Evolutionary conservation across 2,888 invertebrate genomes (phyloP), one percentile per base, ranked within the genome.

Genomic region (Nycteola revayana): DNA sequence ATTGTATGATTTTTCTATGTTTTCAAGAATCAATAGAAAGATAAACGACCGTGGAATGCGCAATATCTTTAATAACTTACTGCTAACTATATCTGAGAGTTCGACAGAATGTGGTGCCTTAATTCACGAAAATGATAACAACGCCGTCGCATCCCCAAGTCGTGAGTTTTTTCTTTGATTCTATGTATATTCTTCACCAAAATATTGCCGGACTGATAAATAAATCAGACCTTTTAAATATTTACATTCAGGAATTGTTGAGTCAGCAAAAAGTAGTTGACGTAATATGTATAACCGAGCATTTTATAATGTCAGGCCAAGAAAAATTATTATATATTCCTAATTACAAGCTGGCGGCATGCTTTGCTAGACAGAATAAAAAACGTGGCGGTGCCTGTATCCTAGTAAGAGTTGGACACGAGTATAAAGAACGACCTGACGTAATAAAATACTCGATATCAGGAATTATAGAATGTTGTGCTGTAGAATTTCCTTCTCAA

Each of bases 1-100:
- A 25, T 7, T 25, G 3, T 25, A 25, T 25, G 25, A 25, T 25
- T 25, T 25, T 25, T 7, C 25, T 10, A 25, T 25, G 25, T 25
- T 25, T 9, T 25, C 25, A 25, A 25, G 7, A 10, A 5, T 25
- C 6, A 25, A 25, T 25, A 10, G 10, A 25, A 25, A 25, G 7
- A 7, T 25, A 5, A 18, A 18, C 6, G 6, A 18, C 18, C 18
- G 6, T 3, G 18, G 18, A 5, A 18, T 18, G 3, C 25, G 25
- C 7, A 25, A 9, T 10, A 25, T 25, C 4, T 25, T 25, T 7
- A 9, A 25, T 7, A 25, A 25, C 9, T 10, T 25, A 25, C 10
- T 1, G 1, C 10, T 10, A 25, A 25, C 25, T 7, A 10, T 25
- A 25, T 10, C 25, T 25, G 25, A 25, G 7, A 1, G 10, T 9